Evolutionary conservation across 2,888 invertebrate genomes (phyloP), one percentile per base, ranked within the genome.

Genomic region (Neria commutata): DNA sequence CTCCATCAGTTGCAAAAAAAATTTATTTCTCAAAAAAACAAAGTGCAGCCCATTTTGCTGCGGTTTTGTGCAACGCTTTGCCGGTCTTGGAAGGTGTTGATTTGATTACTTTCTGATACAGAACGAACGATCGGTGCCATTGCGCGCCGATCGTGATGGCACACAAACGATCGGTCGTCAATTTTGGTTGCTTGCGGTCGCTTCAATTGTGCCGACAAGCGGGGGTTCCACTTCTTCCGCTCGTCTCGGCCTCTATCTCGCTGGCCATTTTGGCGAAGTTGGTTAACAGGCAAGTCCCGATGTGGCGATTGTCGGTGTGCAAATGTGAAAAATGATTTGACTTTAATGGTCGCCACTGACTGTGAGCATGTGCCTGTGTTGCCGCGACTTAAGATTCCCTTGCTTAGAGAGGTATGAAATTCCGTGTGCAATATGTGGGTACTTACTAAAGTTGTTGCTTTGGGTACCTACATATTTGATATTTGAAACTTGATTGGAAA

Each of bases 251-350:
- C 26, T 48, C 19, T 19, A n/a, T 46, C 10, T 14, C 6, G 37
- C n/a, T n/a, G 8, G 6, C 3, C 42, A 42, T 29, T n/a, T n/a
- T n/a, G n/a, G n/a, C n/a, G n/a, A n/a, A n/a, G n/a, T n/a, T n/a
- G n/a, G n/a, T n/a, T n/a, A n/a, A n/a, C 49, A 40, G 50, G 16
- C 29, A 11, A 3, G n/a, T 10, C 2, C 19, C 5, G 10, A 17
- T 6, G 53, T 16, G 24, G n/a, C 24, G 33, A 49, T 16, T 24
- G 16, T 33, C 21, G 25, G 45, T 50, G 16, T 71, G 69, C 71
- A 75, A 74, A 77, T 77, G 76, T 76, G 78, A 77, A 77, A 78
- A 78, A 78, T 77, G 73, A 77, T 78, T 77, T 76, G 77, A 77
- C 78, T 78, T 76, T 78, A 78, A 78, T 77, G 74, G 73, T 66